Evolutionary conservation across 1,140 invertebrate species (phyloP).

Genomic region (Nautilus pompilius): DNA sequence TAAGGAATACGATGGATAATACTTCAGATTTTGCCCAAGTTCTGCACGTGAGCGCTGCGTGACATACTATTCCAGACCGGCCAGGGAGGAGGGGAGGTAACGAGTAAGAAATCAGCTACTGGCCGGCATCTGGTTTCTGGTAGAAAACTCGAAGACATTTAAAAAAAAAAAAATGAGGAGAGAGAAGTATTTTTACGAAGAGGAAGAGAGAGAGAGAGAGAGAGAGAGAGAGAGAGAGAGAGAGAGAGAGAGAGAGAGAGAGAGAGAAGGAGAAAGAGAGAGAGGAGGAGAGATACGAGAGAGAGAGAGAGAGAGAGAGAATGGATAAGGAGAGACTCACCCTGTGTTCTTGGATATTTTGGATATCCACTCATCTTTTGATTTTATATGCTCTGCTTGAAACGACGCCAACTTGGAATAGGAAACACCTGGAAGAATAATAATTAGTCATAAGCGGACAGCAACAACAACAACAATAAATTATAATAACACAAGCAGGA

Average conservation of each 20-base stretch:
- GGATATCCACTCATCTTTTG: too few species aligned
- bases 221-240: background rate
- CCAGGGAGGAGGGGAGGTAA: too few species aligned
- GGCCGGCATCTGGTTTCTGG: constrained; percentile 14
- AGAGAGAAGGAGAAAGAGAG: background rate
- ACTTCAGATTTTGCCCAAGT: too few species aligned
- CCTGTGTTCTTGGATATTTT: too few species aligned
- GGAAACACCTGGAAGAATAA: too few species aligned
- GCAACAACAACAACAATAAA: too few species aligned
- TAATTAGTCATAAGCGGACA: too few species aligned
- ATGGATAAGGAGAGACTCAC: background rate
- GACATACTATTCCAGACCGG: constrained; percentile 15
- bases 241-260: background rate
- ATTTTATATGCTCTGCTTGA: too few species aligned
- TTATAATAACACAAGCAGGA: too few species aligned
- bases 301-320: background rate
- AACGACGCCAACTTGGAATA: too few species aligned
- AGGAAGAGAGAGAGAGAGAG: background rate
- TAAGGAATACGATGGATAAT: too few species aligned
- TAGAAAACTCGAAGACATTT: constrained; percentile 22
- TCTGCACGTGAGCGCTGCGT: constrained; percentile 13
- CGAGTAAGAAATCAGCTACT: too few species aligned
- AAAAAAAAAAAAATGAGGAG: constrained; percentile 4
- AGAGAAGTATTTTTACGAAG: background rate
- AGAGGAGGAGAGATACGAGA: background rate